A percentile compares a stretch with the other conserved stretches of the same genome.
These are phyloP conservation scores for Amitus sp. DNA, from an alignment of 2,888 invertebrate species.

Conservation along the genomic window DNA sequence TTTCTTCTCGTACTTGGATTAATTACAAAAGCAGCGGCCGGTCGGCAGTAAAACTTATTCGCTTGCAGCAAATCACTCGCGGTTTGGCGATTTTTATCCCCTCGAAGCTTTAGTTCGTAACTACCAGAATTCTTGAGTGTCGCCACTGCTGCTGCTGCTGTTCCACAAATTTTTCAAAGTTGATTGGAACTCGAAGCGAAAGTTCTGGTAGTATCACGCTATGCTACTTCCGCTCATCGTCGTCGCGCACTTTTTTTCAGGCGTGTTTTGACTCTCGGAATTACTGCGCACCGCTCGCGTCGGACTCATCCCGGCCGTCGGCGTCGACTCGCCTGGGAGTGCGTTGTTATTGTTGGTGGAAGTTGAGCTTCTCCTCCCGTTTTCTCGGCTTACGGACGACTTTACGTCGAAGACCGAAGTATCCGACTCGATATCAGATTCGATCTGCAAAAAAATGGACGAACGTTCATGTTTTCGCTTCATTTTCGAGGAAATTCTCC, in stretches of 20 bases:
- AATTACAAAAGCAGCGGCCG: slow-evolving; percentile 16
- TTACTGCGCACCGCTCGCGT: slow-evolving; percentile 67
- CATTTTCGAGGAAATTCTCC: background rate
- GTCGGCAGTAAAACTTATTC: slow-evolving; percentile 27
- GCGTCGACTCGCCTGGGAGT: slow-evolving; percentile 60
- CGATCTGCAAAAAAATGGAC: slow-evolving; percentile 65
- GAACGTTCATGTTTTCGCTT: background rate
- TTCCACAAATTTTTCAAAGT: slow-evolving; percentile 58
- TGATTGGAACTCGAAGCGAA: slow-evolving; percentile 60
- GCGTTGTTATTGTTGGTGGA: slow-evolving; percentile 68
- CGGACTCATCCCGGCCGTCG: slow-evolving; percentile 60
- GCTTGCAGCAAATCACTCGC: background rate
- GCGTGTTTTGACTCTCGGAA: slow-evolving; percentile 68
- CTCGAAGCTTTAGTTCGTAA: no score
- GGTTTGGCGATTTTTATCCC: background rate
- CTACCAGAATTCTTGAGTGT: slow-evolving; percentile 59
- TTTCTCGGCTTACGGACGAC: slow-evolving; percentile 66
- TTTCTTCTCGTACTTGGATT: background rate
- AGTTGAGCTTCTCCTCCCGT: slow-evolving; percentile 66
- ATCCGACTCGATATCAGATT: slow-evolving; percentile 73
- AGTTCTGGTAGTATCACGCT: slow-evolving; percentile 68
- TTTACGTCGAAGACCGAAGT: slow-evolving; percentile 72
- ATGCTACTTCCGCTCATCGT: slow-evolving; percentile 71
- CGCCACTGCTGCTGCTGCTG: slow-evolving; percentile 41
- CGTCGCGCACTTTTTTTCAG: slow-evolving; percentile 69